Conservation (phyloP, 2,888 invertebrate species). For the Ethmia dodecea region DNA sequence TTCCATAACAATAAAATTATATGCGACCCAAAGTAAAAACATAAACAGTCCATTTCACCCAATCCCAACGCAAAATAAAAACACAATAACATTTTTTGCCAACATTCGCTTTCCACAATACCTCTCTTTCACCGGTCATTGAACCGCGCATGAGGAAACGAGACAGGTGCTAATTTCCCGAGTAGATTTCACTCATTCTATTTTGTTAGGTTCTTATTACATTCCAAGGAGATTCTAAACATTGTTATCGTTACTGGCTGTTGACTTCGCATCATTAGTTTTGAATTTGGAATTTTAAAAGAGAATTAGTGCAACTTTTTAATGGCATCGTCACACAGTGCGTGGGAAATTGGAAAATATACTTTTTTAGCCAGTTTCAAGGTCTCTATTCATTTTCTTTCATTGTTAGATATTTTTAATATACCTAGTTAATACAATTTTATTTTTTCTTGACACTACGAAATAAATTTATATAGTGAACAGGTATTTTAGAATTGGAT, state of each 20-base stretch:
- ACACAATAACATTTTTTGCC: constrained; percentile 18
- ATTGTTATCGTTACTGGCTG: neutral
- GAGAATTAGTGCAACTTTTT: neutral
- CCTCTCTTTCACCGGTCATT: constrained; percentile 22
- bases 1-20: no score
- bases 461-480: neutral
- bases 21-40: neutral
- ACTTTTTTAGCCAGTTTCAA: constrained; percentile 3
- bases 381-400: neutral
- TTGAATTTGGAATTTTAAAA: neutral
- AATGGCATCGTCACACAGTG: neutral
- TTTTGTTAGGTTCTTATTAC: constrained; percentile 14
- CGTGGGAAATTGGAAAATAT: constrained; percentile 2
- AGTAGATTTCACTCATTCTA: constrained; percentile 17
- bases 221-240: constrained; percentile 8
- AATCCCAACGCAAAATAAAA: constrained; percentile 10
- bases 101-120: constrained; percentile 27
- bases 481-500: neutral
- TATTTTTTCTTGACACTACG: no score
- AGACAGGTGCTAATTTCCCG: constrained; percentile 22
- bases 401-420: neutral
- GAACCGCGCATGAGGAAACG: constrained; percentile 24
- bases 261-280: no score
- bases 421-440: no score
- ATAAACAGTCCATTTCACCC: constrained; percentile 4